phyloP scores from a whole-genome alignment of 2,888 invertebrate species.

The Ichneumoninae sp. region DNA sequence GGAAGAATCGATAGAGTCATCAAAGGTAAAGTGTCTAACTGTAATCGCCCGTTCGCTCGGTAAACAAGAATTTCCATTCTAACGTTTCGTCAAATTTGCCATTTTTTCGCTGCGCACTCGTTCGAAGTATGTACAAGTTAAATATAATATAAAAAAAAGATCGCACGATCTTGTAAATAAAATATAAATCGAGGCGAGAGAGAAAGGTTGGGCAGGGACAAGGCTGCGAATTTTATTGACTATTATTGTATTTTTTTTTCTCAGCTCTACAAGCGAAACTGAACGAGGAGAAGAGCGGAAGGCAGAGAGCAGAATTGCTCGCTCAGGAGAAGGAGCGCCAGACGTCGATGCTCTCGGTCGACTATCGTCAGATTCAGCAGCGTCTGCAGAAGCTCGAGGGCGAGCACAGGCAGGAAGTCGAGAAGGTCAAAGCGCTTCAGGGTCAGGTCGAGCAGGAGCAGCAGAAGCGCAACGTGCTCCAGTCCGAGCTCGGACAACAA shows the following conservation, averaged over 20 bases:
- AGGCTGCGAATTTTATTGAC: conserved; percentile 6
- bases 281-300: conserved; percentile 94
- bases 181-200: not conserved
- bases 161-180: conserved; percentile 24
- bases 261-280: conserved; percentile 95
- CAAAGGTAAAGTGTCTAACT: conserved; percentile 86
- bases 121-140: conserved; percentile 69
- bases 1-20: conserved; percentile 89
- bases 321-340: conserved; percentile 97
- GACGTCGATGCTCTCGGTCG: conserved; percentile 97
- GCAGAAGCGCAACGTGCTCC: conserved; percentile 92
- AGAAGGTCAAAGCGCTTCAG: conserved; percentile 92
- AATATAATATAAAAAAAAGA: not conserved
- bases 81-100: conserved; percentile 30
- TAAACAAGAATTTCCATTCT: not conserved
- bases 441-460: conserved; percentile 97
- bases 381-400: conserved; percentile 95
- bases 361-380: conserved; percentile 97
- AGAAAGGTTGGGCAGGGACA: not conserved
- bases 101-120: conserved; percentile 65
- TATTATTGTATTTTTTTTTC: conserved; percentile 51
- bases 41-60: conserved; percentile 60
- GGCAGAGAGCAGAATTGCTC: conserved; percentile 94
- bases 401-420: conserved; percentile 95
- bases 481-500: conserved; percentile 92